Evolutionary conservation across 2,113 vertebrate species (phyloP), one percentile per base, ranked within the genome.

Genomic region (Numida meleagris): DNA sequence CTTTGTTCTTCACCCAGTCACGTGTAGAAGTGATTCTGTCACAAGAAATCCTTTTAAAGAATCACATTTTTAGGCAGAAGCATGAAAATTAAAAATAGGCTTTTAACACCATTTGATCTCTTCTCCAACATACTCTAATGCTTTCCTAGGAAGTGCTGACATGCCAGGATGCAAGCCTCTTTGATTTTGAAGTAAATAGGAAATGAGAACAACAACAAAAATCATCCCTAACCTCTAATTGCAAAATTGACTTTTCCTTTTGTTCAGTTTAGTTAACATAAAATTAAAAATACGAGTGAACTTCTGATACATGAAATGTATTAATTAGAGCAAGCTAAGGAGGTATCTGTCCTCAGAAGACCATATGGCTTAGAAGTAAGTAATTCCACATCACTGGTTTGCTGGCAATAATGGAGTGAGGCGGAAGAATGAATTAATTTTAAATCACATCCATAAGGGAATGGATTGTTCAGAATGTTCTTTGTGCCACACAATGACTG

Each of bases 311-410:
- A 79, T 42, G 19, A 86, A 93, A 95, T 90, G 80, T 90, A 95
- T 95, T 96, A 95, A 95, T 96, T 93, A 95, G 73, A 83, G 61
- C 65, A 83, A 86, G 82, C 82, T 95, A 83, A 94, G 75, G 86
- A 95, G 86, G 73, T 95, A 72, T 95, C 88, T 86, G 88, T 93
- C 80, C 94, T 93, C 93, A 90, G 77, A 97, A 95, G 95, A 96
- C 96, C 93, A 96, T 91, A 97, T 96, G 96, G 94, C 94, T 94
- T 88, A 96, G 88, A 82, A 95, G 51, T 88, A 95, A 95, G 96
- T 95, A 97, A 97, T 97, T 97, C 95, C 96, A 95, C 95, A 95
- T 97, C 95, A 95, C 90, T 95, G 93, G 74, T 95, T 96, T 95
- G 73, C 96, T 96, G 93, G 95, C 93, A 97, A 92, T 95, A 97